Base-by-base conservation (phyloP, 2,888 invertebrate species). In the Odontocolon sp. region DNA sequence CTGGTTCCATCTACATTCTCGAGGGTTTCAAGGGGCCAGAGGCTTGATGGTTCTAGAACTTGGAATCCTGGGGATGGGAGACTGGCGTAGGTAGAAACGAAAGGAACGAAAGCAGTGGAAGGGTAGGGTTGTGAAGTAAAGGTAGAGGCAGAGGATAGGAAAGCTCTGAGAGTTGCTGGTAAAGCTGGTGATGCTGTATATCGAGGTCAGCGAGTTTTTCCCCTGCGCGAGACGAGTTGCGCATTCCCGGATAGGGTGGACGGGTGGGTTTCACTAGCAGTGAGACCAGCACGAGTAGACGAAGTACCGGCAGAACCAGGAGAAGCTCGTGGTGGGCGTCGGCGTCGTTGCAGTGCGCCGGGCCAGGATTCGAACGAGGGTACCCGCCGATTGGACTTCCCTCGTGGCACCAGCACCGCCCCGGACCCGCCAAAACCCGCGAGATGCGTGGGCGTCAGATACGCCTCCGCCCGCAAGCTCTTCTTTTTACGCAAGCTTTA, bases 131-230 rank as follows among this genome's bases (percentile, higher is more conserved):
- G 42, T n/a, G 76, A 79, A 76, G 70, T 38, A 42, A 56, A 70
- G 72, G 81, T 74, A 78, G 64, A 79, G 80, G 75, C 66, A 71
- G 66, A 76, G 77, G 42, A 72, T 66, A 38, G 50, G 21, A 50
- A 71, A 66, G 63, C 61, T 31, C 52, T 33, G 31, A 40, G 38
- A 28, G 61, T 40, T 45, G 11, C 47, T 45, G 21, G 47, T 38
- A n/a, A 45, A 64, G 66, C 59, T 31, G 40, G 38, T 57, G n/a
- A n/a, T n/a, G n/a, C 67, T 66, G 50, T 59, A 71, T 87, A 88
- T 89, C 86, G 89, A 86, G 89, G 89, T 89, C 88, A 88, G 87
- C 83, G 83, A 85, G 88, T 88, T 89, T 89, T 88, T 88, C 88
- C 87, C 87, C 86, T 89, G 89, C 88, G 89, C 89, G 85, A 78